These are phyloP conservation scores for Eristalis arbustorum DNA, from an alignment of 2,888 invertebrate genomes.

Conservation along the genomic window DNA sequence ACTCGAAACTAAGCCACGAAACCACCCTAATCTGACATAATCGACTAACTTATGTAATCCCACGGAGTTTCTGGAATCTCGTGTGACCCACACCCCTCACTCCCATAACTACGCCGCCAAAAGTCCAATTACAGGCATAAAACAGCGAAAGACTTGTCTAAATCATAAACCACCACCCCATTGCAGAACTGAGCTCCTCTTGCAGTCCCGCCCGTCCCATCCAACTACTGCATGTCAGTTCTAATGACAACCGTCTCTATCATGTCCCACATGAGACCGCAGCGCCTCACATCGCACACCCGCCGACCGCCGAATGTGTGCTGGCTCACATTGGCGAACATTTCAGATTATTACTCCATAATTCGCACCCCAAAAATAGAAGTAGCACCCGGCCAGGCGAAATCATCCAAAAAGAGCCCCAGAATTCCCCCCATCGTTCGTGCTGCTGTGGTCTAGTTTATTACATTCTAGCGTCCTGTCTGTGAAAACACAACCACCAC, in stretches of 20 bases:
- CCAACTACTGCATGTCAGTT: conserved; percentile 66
- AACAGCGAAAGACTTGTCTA: not conserved
- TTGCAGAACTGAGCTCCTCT: conserved; percentile 58
- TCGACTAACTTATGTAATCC: no score
- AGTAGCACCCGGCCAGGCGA: conserved; percentile 40
- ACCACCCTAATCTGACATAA: no score
- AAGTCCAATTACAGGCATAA: conserved; percentile 19
- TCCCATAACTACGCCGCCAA: not conserved
- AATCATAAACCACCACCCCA: conserved; percentile 35
- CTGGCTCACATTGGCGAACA: conserved; percentile 26
- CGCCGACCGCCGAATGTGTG: not conserved
- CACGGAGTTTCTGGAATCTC: no score
- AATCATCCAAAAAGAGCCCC: conserved; percentile 39
- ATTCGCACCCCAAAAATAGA: conserved; percentile 66
- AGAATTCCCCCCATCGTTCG: conserved; percentile 8
- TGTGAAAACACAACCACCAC: conserved; percentile 5
- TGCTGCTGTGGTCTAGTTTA: conserved; percentile 63
- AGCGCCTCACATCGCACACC: not conserved
- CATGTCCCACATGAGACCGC: conserved; percentile 55
- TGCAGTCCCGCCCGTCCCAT: conserved; percentile 51
- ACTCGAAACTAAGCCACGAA: no score
- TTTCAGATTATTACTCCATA: conserved; percentile 59
- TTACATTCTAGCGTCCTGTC: conserved; percentile 42
- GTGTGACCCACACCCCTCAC: no score
- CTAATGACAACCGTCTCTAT: conserved; percentile 67